These are phyloP conservation scores for Catajapyx aquilonaris DNA, from an alignment of 1,140 invertebrate species.

Conservation along the genomic window DNA sequence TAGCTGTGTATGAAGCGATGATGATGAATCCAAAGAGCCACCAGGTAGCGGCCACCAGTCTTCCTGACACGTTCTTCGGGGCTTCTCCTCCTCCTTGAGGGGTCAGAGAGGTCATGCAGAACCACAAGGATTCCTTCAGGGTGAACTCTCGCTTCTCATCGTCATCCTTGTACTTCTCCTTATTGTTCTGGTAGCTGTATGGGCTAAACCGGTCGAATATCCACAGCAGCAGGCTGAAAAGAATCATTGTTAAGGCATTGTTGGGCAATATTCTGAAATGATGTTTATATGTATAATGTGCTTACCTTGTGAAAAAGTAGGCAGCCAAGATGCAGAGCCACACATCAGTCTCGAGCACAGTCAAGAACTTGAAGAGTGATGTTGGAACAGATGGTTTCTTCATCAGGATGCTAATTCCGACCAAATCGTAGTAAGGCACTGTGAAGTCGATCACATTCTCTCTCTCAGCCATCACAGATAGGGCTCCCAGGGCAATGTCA, in stretches of 20 bases:
- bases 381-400: conserved; percentile 53
- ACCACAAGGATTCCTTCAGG: conserved; percentile 92
- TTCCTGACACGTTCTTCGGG: conserved; percentile 79
- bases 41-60: conserved; percentile 86
- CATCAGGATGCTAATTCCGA: conserved; percentile 84
- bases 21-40: conserved; percentile 97
- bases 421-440: conserved; percentile 84
- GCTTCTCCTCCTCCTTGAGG: conserved; percentile 93
- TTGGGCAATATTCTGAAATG: not conserved
- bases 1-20: conserved; percentile 95
- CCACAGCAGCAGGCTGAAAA: conserved; percentile 71
- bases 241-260: conserved; percentile 8
- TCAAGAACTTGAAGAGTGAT: conserved; percentile 90
- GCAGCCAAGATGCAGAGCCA: conserved; percentile 91
- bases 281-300: not conserved
- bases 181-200: conserved; percentile 88
- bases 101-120: conserved; percentile 94
- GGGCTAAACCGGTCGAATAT: conserved; percentile 90
- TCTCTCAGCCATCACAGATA: conserved; percentile 83
- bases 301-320: conserved; percentile 74
- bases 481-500: conserved; percentile 66
- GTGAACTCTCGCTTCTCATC: conserved; percentile 90
- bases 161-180: conserved; percentile 78
- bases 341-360: conserved; percentile 84
- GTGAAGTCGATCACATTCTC: conserved; percentile 90